Percentiles rank a stretch among this genome's conserved stretches.
These are phyloP conservation scores for Trematocara marginatum DNA, from an alignment of 2,113 vertebrate genomes.

Conservation along the genomic window DNA sequence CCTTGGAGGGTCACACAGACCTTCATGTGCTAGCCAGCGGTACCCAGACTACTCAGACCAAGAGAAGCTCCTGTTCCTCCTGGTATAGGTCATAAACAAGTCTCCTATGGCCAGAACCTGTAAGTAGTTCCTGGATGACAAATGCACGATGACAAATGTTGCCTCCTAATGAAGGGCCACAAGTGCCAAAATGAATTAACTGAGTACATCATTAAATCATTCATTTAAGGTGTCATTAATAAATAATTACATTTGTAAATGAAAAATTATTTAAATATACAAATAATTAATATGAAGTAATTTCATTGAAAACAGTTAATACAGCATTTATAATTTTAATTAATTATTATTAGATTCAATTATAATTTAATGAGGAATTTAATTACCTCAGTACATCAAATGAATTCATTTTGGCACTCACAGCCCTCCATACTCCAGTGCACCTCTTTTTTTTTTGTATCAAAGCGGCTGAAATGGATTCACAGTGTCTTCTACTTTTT, in stretches of 20 bases:
- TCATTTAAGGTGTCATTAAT: neutral
- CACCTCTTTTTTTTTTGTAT: neutral
- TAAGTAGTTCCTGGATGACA: neutral
- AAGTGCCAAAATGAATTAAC: neutral
- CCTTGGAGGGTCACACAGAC: neutral
- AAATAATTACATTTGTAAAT: neutral
- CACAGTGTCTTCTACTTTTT: neutral
- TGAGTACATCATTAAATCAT: neutral
- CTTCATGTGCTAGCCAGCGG: neutral
- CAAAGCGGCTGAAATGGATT: neutral
- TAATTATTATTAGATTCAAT: neutral
- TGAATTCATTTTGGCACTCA: neutral
- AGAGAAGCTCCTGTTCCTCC: neutral
- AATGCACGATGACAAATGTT: neutral
- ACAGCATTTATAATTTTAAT: neutral
- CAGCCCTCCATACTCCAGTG: neutral
- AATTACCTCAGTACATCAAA: neutral
- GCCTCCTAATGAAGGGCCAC: neutral
- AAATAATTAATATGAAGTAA: neutral
- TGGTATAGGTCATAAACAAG: neutral
- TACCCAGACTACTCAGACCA: neutral
- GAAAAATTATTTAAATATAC: neutral
- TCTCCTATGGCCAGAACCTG: neutral
- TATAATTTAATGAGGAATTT: neutral
- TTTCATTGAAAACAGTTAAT: neutral